Base-by-base conservation (phyloP, 2,888 invertebrate species). In the Seira ritae region DNA sequence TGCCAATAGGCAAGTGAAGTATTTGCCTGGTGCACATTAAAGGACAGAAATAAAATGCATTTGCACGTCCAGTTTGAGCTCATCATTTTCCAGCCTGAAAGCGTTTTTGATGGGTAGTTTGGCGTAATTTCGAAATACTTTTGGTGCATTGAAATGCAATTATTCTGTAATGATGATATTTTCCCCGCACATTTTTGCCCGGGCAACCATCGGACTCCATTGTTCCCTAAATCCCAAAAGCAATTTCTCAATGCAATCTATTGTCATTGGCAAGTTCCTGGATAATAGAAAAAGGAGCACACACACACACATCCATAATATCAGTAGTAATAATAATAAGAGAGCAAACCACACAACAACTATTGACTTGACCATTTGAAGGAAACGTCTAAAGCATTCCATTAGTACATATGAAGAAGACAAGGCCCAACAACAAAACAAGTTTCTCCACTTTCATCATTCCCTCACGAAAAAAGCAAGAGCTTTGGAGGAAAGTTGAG, bases 371-470 rank as follows among this genome's bases (percentile, higher is more conserved):
- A 31, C 31, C 31, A 31, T 31, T 31, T 50, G 50, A 12, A 2
- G 50, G 17, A 15, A 50, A 50, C 50, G 17, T n/a, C 50, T 15
- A 50, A 50, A 50, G 2, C 50, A 50, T 50, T 50, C 50, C 50
- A 50, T 50, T 12, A n/a, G n/a, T n/a, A 50, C 50, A n/a, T 12
- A n/a, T n/a, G n/a, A n/a, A n/a, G 50, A 50, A 50, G 50, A 50
- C 50, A 50, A 8, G 50, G 50, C 15, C 15, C 6, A 12, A 50
- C 50, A 50, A 50, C 55, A 31, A 23, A 77, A 55, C 80, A 80
- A 67, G 73, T 66, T 80, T 80, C 72, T 80, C 67, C 67, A 80
- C 62, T 80, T 80, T 80, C 68, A 69, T 75, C 50, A 50, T 66
- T 72, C 55, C 55, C 23, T 31, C 31, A 4, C 8, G 2, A 2